phyloP scores from a whole-genome alignment of 2,888 invertebrate species.

The Augochlorella aurata region DNA sequence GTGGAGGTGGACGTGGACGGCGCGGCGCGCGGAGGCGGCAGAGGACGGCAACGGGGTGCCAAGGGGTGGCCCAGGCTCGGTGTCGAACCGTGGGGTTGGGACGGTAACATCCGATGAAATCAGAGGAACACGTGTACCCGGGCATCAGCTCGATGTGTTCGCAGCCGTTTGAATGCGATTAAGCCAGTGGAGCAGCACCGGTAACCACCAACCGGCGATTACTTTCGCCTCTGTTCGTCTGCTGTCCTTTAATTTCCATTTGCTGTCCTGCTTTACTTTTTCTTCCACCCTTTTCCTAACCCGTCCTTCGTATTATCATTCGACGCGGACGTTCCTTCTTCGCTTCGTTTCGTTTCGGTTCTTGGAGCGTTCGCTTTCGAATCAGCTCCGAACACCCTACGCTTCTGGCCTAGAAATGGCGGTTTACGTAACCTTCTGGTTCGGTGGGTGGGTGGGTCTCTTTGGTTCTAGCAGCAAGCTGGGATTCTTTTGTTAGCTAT shows the following conservation, averaged over 20 bases:
- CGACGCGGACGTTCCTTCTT: neutral
- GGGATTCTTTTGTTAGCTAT: no score
- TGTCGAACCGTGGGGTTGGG: constrained; percentile 26
- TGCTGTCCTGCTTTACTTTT: neutral
- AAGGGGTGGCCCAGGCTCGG: neutral
- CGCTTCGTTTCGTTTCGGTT: neutral
- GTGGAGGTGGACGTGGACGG: neutral
- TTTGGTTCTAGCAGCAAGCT: no score
- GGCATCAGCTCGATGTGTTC: constrained; percentile 56
- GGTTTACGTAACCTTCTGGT: no score
- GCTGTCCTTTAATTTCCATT: constrained; percentile 17
- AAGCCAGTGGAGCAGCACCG: constrained; percentile 69
- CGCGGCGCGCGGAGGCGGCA: neutral
- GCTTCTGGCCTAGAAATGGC: no score
- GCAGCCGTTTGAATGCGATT: constrained; percentile 75
- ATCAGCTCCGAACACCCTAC: no score
- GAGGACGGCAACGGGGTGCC: neutral
- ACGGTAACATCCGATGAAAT: constrained; percentile 67
- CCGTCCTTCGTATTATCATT: no score
- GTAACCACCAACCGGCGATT: constrained; percentile 52
- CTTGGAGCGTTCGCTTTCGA: no score
- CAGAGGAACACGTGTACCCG: constrained; percentile 73
- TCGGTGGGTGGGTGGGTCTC: no score
- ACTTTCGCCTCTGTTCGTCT: constrained; percentile 32
- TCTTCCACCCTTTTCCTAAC: neutral